Percentiles rank a stretch among this genome's conserved stretches.
Conservation (phyloP, 2,797 vertebrate species). For the Pelodytes ibericus region DNA sequence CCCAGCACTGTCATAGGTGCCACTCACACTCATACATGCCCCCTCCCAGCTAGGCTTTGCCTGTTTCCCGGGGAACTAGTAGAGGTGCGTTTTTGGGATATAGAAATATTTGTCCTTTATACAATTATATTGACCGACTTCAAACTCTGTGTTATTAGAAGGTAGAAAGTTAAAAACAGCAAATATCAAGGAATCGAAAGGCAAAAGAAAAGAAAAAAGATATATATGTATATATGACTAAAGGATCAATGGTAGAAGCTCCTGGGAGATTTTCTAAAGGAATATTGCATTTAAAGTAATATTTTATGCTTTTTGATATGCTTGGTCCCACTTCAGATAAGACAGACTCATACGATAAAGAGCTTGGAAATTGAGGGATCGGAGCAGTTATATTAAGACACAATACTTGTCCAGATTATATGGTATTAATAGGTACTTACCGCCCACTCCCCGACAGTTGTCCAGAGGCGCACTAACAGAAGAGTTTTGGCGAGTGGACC, state of each 20-base stretch:
- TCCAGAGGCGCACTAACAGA: no score
- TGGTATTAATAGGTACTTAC: no score
- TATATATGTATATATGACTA: conserved; percentile 9
- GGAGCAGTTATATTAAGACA: conserved; percentile 13
- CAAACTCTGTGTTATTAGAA: conserved; percentile 17
- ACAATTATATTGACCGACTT: neutral
- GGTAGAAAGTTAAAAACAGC: conserved; percentile 13
- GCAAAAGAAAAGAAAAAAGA: conserved; percentile 12
- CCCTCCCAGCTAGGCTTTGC: no score
- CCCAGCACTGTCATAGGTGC: no score
- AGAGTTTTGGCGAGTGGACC: no score
- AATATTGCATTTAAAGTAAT: conserved; percentile 54
- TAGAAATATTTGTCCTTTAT: neutral
- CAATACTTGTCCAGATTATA: no score
- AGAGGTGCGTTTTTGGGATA: no score
- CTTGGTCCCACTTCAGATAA: conserved; percentile 14
- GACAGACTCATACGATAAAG: conserved; percentile 21
- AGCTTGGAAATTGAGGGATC: conserved; percentile 14
- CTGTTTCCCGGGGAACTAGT: no score
- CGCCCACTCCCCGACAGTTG: no score
- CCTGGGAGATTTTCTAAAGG: conserved; percentile 48
- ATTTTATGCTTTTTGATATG: conserved; percentile 53
- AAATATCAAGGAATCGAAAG: conserved; percentile 33
- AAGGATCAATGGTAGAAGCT: conserved; percentile 31
- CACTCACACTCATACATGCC: no score